These are phyloP conservation scores for Parauchenoglanis ngamensis DNA, from an alignment of 2,797 vertebrate species.

Conservation along the genomic window DNA sequence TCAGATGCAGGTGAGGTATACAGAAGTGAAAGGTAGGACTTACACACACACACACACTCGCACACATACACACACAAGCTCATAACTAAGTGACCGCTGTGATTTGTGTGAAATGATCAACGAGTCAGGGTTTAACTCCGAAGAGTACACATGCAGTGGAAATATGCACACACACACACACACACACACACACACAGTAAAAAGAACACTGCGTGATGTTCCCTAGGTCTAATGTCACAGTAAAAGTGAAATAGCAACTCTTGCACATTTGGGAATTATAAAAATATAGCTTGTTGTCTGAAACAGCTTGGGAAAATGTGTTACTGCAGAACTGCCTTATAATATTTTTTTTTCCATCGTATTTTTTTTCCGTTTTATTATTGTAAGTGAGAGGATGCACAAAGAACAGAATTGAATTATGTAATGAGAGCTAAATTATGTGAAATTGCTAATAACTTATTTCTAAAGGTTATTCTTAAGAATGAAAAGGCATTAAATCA, in stretches of 20 bases:
- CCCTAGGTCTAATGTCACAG: constrained; percentile 30
- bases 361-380: neutral
- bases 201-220: constrained; percentile 20
- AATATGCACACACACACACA: neutral
- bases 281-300: constrained; percentile 18
- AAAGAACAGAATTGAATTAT: neutral
- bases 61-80: constrained; percentile 40
- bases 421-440: neutral
- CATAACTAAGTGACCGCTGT: constrained; percentile 4
- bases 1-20: constrained; percentile 42
- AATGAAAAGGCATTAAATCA: neutral
- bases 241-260: constrained; percentile 30
- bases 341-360: neutral
- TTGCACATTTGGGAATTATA: constrained; percentile 28
- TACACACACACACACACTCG: constrained; percentile 28
- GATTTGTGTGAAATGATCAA: constrained; percentile 68
- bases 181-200: neutral
- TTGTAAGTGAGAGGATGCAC: neutral
- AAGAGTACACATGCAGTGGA: constrained; percentile 69
- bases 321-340: neutral
- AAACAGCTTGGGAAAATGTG: constrained; percentile 7
- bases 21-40: constrained; percentile 29
- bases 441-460: constrained; percentile 6
- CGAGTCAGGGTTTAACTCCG: constrained; percentile 68
- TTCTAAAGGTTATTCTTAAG: neutral